Conservation (phyloP, 2,797 vertebrate species). For the Microhierax caerulescens region DNA sequence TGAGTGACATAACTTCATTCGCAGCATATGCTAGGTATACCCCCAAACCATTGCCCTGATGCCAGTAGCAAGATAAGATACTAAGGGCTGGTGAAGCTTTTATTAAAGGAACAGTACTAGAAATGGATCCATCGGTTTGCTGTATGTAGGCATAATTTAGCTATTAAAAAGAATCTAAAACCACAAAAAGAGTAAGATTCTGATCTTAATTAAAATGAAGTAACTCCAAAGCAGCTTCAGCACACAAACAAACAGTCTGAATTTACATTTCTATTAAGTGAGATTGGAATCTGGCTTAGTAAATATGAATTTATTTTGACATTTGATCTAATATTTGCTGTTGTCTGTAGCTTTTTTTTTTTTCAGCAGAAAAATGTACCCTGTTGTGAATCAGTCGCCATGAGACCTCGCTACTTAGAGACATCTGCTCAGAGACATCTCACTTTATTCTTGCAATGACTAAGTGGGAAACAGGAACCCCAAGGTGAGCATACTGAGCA, state of each 20-base stretch:
- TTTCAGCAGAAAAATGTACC: neutral
- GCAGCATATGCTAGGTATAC: neutral
- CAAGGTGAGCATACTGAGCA: conserved; percentile 7
- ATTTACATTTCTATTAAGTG: neutral
- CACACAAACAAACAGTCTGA: neutral
- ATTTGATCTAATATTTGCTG: neutral
- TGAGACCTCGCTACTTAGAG: conserved; percentile 4
- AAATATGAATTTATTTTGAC: neutral
- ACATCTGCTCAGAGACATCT: neutral
- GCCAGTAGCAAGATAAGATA: neutral
- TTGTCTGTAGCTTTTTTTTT: neutral
- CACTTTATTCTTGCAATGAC: neutral
- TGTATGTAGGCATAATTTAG: neutral
- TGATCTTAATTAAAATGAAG: conserved; percentile 40
- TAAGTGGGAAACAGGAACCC: conserved; percentile 4
- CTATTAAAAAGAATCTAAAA: neutral
- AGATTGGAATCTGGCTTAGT: neutral
- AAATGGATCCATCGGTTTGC: neutral
- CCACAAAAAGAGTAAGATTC: neutral
- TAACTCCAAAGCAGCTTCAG: conserved; percentile 16
- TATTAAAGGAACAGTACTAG: neutral
- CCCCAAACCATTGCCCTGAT: neutral
- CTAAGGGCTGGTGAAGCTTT: neutral
- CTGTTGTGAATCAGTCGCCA: neutral
- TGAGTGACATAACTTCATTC: conserved; percentile 40